Conservation (phyloP, 2,113 vertebrate species). For the Bettongia penicillata region DNA sequence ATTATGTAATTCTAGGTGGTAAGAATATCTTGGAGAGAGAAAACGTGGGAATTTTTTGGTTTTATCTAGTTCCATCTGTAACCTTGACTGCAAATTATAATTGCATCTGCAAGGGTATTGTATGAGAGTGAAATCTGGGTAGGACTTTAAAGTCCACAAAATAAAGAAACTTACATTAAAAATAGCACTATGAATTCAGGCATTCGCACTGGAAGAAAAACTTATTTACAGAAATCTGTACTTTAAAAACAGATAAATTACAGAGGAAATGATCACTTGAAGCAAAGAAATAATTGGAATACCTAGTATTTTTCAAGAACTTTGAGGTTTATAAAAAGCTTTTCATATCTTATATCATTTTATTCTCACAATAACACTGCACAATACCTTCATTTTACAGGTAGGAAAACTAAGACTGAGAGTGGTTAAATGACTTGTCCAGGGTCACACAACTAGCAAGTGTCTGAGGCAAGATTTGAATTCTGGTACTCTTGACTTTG, state of each 20-base stretch:
- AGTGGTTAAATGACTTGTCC: not conserved
- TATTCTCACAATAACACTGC: not conserved
- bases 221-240: not conserved
- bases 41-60: slow-evolving; percentile 49
- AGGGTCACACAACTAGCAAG: not conserved
- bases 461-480: not conserved
- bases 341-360: not conserved
- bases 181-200: slow-evolving; percentile 6
- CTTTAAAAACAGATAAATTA: slow-evolving; percentile 33
- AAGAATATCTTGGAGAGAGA: slow-evolving; percentile 49
- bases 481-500: not conserved
- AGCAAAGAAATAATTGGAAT: not conserved
- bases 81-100: slow-evolving; percentile 14
- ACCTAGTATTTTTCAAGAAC: not conserved
- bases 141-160: slow-evolving; percentile 28
- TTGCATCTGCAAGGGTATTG: not conserved
- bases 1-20: slow-evolving; percentile 54
- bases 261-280: not conserved
- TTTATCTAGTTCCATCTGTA: slow-evolving; percentile 29
- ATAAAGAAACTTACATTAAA: slow-evolving; percentile 9
- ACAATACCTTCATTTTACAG: not conserved
- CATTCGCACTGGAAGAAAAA: slow-evolving; percentile 8
- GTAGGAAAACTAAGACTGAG: not conserved
- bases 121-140: not conserved
- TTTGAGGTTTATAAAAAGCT: not conserved